Evolutionary conservation across 2,888 invertebrate species (phyloP).

Genomic region (Drosophila aldrichi): DNA sequence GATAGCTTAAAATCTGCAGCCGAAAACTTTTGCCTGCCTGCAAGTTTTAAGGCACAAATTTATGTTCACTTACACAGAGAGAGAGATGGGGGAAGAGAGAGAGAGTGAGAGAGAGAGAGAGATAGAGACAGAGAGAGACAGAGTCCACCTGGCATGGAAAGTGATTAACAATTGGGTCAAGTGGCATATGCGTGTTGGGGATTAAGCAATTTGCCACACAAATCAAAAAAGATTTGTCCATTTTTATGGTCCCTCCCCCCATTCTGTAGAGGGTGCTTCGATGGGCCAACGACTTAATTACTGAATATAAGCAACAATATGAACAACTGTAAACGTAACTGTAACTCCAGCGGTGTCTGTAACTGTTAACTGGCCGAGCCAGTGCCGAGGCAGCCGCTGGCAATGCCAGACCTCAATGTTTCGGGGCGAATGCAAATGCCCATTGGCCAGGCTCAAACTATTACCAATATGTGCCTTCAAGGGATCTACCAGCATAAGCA

Average conservation of each 20-base stretch:
- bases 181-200: slow-evolving; percentile 76
- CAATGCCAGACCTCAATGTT: slow-evolving; percentile 54
- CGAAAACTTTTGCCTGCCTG: slow-evolving; percentile 62
- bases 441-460: slow-evolving; percentile 41
- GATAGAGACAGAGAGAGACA: neutral
- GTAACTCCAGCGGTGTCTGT: neutral
- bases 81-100: no score
- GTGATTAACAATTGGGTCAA: slow-evolving; percentile 83
- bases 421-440: slow-evolving; percentile 48
- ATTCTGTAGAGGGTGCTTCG: slow-evolving; percentile 10
- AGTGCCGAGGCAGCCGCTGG: slow-evolving; percentile 34
- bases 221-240: slow-evolving; percentile 76
- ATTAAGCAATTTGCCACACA: slow-evolving; percentile 80
- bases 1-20: slow-evolving; percentile 73
- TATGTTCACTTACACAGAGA: slow-evolving; percentile 46
- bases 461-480: slow-evolving; percentile 25
- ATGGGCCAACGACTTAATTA: slow-evolving; percentile 48
- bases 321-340: slow-evolving; percentile 14
- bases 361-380: no score
- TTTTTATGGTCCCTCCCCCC: slow-evolving; percentile 55
- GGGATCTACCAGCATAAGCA: slow-evolving; percentile 10
- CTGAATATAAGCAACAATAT: slow-evolving; percentile 44
- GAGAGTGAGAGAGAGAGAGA: neutral
- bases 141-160: slow-evolving; percentile 41
- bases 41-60: slow-evolving; percentile 76